phyloP scores from a whole-genome alignment of 23 tunicate genomes.

The Botrylloides violaceus region DNA sequence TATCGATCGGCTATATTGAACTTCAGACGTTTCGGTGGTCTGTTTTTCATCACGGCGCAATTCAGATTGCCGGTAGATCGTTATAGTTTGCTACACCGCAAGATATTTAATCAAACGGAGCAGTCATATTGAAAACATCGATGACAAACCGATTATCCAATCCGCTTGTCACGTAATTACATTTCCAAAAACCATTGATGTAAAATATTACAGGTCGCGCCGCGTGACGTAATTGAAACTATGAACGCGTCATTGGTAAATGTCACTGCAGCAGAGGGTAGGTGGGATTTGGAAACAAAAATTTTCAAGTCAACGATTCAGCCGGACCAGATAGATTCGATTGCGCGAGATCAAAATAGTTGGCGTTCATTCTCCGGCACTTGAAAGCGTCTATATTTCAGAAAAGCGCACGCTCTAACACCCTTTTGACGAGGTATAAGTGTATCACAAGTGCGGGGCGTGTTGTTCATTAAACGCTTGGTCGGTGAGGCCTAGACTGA shows the following conservation, averaged over 20 bases:
- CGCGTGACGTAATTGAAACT: neutral
- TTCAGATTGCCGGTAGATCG: too few species aligned
- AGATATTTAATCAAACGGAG: too few species aligned
- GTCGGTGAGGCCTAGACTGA: slow-evolving; percentile 4
- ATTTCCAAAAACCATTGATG: neutral
- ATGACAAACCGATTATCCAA: neutral
- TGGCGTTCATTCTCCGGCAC: neutral
- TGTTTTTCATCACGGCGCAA: too few species aligned
- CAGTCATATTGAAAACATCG: neutral
- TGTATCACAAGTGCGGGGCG: neutral
- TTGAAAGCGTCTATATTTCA: neutral
- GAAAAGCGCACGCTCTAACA: neutral
- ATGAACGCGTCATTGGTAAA: neutral
- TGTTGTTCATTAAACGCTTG: neutral
- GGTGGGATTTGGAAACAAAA: too few species aligned
- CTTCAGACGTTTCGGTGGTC: too few species aligned
- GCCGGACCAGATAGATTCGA: neutral
- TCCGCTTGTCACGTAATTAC: neutral
- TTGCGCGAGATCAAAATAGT: neutral
- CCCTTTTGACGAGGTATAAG: slow-evolving; percentile 2
- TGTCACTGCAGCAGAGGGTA: neutral
- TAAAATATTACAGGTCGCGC: neutral
- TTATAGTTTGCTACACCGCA: too few species aligned
- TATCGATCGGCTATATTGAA: too few species aligned
- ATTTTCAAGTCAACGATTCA: neutral